A percentile compares a stretch with the other conserved stretches of the same genome.
phyloP scores from a whole-genome alignment of 2,888 invertebrate genomes.

The Lordiphosa andalusiaca region DNA sequence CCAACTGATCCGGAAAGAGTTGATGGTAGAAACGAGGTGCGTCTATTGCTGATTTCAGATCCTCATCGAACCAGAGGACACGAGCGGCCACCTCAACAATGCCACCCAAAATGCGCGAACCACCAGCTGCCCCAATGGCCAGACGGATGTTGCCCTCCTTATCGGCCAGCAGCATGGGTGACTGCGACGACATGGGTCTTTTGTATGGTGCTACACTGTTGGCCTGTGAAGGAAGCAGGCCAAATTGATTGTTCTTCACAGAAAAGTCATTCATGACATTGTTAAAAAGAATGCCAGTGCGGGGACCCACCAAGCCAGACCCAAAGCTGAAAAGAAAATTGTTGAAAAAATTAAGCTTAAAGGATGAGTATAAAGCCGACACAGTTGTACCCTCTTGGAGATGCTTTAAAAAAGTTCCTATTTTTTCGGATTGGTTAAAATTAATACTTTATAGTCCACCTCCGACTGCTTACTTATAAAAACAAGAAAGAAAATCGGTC shows the following conservation, averaged over 20 bases:
- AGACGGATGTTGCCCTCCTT: conserved; percentile 83
- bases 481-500: no score
- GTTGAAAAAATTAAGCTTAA: neutral
- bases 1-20: conserved; percentile 87
- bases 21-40: conserved; percentile 92
- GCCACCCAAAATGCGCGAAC: conserved; percentile 91
- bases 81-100: conserved; percentile 85
- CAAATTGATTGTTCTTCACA: conserved; percentile 86
- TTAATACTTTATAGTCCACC: no score
- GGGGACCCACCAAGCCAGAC: conserved; percentile 87
- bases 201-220: conserved; percentile 91
- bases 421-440: no score
- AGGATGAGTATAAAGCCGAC: no score
- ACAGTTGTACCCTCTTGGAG: no score
- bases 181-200: conserved; percentile 94
- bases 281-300: conserved; percentile 95
- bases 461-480: no score
- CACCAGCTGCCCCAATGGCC: conserved; percentile 92
- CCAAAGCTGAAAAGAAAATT: conserved; percentile 85
- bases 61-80: conserved; percentile 84
- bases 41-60: conserved; percentile 86
- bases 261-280: conserved; percentile 98
- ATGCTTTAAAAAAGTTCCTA: no score
- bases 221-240: conserved; percentile 88
- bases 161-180: conserved; percentile 89